Conservation (phyloP, 2,888 invertebrate genomes). For the Cheilosia scutellata region DNA sequence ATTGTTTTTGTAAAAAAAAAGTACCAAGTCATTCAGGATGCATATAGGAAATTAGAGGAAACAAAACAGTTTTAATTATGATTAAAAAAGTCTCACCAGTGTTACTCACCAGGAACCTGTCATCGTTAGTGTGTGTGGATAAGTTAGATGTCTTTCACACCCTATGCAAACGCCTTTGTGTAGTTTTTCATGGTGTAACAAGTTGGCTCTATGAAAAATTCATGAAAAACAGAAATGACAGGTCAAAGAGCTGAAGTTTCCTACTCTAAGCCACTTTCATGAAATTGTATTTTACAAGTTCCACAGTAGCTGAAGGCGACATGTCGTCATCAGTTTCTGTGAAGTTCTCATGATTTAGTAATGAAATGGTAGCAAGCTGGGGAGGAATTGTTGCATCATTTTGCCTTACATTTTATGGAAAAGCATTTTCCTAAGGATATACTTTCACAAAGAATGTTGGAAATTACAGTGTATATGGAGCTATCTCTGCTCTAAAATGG, state of each 20-base stretch:
- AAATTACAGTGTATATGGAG: no score
- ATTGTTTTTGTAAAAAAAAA: not conserved
- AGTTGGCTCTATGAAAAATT: constrained; percentile 26
- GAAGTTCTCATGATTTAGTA: constrained; percentile 25
- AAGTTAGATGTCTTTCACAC: constrained; percentile 16
- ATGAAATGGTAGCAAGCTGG: not conserved
- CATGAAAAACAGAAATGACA: constrained; percentile 38
- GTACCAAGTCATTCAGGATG: not conserved
- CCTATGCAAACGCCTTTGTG: not conserved
- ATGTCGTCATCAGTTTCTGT: not conserved
- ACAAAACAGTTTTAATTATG: constrained; percentile 26
- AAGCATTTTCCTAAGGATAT: no score
- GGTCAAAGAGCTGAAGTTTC: constrained; percentile 36
- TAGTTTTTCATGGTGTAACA: not conserved
- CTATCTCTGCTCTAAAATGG: no score
- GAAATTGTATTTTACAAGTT: constrained; percentile 1
- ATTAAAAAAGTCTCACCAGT: constrained; percentile 21
- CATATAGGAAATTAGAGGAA: not conserved
- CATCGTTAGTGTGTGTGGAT: constrained; percentile 2
- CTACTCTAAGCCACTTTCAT: not conserved
- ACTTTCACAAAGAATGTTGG: no score
- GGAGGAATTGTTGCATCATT: not conserved
- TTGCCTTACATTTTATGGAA: not conserved
- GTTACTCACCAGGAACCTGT: constrained; percentile 8
- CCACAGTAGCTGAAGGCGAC: not conserved